A percentile compares a stretch with the other conserved stretches of the same genome.
Evolutionary conservation across 2,797 vertebrate species (phyloP).

Genomic region (Sebastes oblongus): DNA sequence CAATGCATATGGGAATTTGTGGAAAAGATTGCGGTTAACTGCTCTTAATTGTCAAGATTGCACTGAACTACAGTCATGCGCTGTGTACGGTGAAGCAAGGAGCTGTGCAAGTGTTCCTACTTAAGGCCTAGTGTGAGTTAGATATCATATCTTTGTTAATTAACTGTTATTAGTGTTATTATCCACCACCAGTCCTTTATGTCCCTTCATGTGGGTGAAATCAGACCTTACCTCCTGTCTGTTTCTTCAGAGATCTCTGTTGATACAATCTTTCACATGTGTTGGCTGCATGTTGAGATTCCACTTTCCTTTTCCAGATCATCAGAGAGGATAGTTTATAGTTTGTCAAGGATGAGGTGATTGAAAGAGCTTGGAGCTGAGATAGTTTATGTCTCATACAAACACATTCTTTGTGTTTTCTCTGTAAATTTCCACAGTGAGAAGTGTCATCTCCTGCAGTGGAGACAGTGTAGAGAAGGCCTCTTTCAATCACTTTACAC

Average conservation of each 20-base stretch:
- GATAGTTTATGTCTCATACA: conserved; percentile 5
- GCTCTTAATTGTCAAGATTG: neutral
- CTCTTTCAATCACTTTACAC: neutral
- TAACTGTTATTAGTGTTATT: neutral
- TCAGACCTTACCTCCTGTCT: neutral
- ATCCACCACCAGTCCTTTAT: neutral
- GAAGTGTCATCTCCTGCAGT: neutral
- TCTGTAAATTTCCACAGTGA: neutral
- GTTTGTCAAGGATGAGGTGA: conserved; percentile 5
- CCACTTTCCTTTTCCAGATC: neutral
- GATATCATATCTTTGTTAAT: neutral
- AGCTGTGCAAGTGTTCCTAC: neutral
- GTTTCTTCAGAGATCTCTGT: neutral
- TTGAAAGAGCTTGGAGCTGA: neutral
- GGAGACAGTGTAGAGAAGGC: neutral
- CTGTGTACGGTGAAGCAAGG: neutral
- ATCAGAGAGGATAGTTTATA: neutral
- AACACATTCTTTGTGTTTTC: conserved; percentile 5
- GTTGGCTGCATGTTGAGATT: neutral
- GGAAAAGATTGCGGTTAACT: neutral
- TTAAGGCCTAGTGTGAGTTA: neutral
- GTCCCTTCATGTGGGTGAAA: neutral
- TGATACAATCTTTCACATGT: neutral
- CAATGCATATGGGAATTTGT: neutral
- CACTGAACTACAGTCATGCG: neutral